Evolutionary conservation across 2,113 vertebrate genomes (phyloP).

Genomic region (Pluvianellus socialis): DNA sequence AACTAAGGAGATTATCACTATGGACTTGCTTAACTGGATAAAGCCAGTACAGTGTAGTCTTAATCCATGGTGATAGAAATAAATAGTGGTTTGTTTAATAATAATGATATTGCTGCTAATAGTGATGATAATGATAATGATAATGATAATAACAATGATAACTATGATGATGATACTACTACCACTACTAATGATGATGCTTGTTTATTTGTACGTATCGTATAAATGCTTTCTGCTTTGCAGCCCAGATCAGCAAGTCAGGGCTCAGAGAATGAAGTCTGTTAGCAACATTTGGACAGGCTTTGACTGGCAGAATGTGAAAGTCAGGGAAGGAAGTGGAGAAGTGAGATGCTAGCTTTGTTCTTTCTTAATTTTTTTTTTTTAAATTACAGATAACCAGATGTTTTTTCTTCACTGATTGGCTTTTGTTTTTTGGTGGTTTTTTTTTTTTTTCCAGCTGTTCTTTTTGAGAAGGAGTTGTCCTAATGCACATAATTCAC

Average conservation of each 20-base stretch:
- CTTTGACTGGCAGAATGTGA: not conserved
- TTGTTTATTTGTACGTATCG: not conserved
- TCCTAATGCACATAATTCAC: not conserved
- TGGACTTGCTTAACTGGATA: not conserved
- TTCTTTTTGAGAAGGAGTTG: not conserved
- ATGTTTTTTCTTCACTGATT: not conserved
- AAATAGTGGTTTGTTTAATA: not conserved
- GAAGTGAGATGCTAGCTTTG: not conserved
- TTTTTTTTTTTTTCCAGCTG: not conserved
- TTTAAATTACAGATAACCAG: not conserved
- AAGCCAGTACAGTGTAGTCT: not conserved
- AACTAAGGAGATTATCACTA: not conserved
- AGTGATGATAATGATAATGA: not conserved
- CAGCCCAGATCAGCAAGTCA: not conserved
- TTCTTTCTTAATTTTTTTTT: not conserved
- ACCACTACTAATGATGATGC: not conserved
- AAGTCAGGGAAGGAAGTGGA: not conserved
- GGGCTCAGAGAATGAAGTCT: not conserved
- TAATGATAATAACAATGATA: not conserved
- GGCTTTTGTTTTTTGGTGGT: not conserved
- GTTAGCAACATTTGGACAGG: not conserved
- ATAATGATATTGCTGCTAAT: not conserved
- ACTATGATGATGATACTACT: not conserved
- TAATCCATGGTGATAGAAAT: not conserved
- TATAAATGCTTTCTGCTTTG: not conserved